Conservation (phyloP, 1,140 invertebrate genomes). For the Sycophila sp. region DNA sequence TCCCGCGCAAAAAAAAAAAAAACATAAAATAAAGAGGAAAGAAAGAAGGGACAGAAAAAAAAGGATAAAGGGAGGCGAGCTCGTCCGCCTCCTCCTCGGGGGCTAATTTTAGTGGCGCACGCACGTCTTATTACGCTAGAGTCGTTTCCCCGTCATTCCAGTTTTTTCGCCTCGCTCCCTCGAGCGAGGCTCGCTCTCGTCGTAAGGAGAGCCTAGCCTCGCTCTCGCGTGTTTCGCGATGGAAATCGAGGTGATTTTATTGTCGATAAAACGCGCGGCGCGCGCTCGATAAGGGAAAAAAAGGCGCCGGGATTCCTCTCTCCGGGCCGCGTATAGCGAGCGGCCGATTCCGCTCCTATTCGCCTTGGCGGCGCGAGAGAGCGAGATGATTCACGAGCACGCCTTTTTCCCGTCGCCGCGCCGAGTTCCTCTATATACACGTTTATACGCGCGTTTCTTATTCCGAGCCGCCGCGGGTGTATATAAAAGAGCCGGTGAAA, state of each 20-base stretch:
- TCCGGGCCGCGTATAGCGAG: background rate
- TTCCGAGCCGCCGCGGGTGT: no score
- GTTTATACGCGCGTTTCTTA: background rate
- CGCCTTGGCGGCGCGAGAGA: no score
- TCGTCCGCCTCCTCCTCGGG: background rate
- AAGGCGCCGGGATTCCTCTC: background rate
- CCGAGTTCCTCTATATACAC: background rate
- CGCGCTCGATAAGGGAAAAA: constrained; percentile 13
- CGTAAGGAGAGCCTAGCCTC: background rate
- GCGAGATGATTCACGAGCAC: constrained; percentile 27
- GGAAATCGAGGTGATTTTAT: constrained; percentile 33
- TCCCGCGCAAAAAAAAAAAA: no score
- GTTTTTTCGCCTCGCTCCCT: constrained; percentile 20
- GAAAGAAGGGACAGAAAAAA: no score
- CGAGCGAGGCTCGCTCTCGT: background rate
- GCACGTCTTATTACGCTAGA: no score
- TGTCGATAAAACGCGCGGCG: constrained; percentile 11
- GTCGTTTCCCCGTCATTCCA: no score
- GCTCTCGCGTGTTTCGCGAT: constrained; percentile 4
- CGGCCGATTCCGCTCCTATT: no score
- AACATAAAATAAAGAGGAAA: no score
- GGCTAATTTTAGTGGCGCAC: constrained; percentile 5
- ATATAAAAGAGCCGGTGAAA: no score
- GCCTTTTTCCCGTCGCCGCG: background rate
- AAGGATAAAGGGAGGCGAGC: no score